Evolutionary conservation across 1,140 invertebrate species (phyloP), one percentile per base, ranked within the genome.

Genomic region (Drosophila trapezifrons): DNA sequence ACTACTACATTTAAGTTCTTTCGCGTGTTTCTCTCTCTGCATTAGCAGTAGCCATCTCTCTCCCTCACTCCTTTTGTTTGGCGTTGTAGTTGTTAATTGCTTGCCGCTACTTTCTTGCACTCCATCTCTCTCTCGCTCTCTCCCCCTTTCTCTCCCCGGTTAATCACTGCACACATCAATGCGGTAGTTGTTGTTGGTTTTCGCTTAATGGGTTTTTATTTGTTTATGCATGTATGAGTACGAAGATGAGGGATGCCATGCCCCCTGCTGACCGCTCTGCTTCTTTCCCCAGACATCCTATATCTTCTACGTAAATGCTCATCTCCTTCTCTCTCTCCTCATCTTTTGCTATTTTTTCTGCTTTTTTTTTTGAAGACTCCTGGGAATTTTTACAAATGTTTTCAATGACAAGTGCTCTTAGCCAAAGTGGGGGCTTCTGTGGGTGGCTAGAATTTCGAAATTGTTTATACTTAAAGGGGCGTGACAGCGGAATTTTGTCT

Each of bases 171-270:
- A 79, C 57, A 76, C 80, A 83, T 83, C 80, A 84, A 76, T 76
- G 76, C 51, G 63, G 55, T 67, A 75, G 71, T 65, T 80, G 78
- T 82, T 84, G 81, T 84, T 84, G 81, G 80, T 56, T 85, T 66
- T 80, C 55, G 80, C 67, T 87, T 87, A 87, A 87, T 87, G 83
- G 83, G 80, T 87, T 87, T 87, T 89, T 87, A 87, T 87, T 87
- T 87, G 83, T 87, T 87, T 89, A 79, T 86, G 77, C 73, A 70
- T 74, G 60, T 76, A 60, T 76, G 65, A 35, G 59, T 70, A 46
- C 42, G 12, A 32, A 65, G 70, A 80, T 87, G 76, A 70, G 78
- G 67, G 82, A 81, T 52, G 51, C 57, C 65, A 81, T 52, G 51
- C 57, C 65, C 67, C 45, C 71, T 57, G 59, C 59, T 58, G 70